Evolutionary conservation across 2,113 vertebrate species (phyloP).

Genomic region (Oreochromis aureus): DNA sequence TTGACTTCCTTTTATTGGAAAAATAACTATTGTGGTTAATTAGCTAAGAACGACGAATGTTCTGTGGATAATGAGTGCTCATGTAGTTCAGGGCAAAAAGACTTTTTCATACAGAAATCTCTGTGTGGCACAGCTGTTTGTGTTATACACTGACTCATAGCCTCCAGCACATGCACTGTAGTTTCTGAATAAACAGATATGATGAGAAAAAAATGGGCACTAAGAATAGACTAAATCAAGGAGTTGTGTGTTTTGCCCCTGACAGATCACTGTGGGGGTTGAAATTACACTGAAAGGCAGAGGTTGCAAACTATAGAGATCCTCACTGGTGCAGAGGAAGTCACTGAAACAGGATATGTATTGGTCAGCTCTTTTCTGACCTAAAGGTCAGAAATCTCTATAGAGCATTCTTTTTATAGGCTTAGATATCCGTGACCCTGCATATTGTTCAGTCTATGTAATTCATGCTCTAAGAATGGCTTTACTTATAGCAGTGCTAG

Average conservation of each 20-base stretch:
- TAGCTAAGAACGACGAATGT: background rate
- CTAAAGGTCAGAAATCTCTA: conserved; percentile 68
- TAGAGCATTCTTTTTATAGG: conserved; percentile 46
- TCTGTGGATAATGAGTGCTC: background rate
- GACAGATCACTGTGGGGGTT: conserved; percentile 48
- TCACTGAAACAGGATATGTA: conserved; percentile 65
- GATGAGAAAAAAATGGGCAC: background rate
- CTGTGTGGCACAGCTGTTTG: conserved; percentile 37
- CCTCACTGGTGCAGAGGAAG: conserved; percentile 42
- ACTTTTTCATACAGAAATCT: conserved; percentile 2
- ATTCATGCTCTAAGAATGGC: background rate
- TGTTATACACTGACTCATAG: background rate
- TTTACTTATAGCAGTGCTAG: background rate
- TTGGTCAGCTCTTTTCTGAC: conserved; percentile 70
- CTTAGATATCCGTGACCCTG: conserved; percentile 23
- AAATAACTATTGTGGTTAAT: conserved; percentile 1
- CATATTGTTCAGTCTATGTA: background rate
- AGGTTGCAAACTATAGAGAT: conserved; percentile 9
- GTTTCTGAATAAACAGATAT: conserved; percentile 24
- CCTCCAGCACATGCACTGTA: conserved; percentile 31
- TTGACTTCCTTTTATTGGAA: background rate
- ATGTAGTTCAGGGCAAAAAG: background rate
- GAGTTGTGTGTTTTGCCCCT: conserved; percentile 28
- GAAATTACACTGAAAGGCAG: conserved; percentile 47
- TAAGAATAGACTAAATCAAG: conserved; percentile 32